phyloP scores from a whole-genome alignment of 2,113 vertebrate species.

The Nycticorax nycticorax region DNA sequence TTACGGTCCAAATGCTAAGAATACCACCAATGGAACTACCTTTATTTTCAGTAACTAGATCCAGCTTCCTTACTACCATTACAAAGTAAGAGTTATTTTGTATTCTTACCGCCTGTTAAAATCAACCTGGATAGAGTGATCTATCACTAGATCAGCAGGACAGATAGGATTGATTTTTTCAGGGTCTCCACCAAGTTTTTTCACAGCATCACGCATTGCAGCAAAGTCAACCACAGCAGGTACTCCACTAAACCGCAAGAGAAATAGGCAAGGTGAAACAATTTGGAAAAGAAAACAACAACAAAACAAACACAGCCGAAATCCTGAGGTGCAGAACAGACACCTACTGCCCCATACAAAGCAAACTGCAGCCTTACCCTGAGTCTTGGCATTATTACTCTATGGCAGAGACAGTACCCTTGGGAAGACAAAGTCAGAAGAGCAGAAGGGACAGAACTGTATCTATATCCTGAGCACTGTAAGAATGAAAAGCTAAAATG shows the following conservation, averaged over 20 bases:
- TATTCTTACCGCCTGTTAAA: conserved; percentile 90
- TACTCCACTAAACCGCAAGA: conserved; percentile 82
- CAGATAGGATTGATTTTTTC: conserved; percentile 96
- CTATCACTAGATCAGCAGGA: conserved; percentile 95
- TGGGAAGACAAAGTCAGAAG: neutral
- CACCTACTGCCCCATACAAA: neutral
- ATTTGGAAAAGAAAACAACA: neutral
- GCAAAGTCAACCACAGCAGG: conserved; percentile 98
- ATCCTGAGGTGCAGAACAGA: neutral
- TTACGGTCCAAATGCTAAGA: neutral
- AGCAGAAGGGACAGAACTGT: neutral
- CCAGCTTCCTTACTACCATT: neutral
- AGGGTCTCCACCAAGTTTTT: conserved; percentile 88
- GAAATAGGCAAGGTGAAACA: neutral
- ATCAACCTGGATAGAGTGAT: conserved; percentile 98
- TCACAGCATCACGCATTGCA: conserved; percentile 95
- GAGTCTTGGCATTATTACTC: neutral
- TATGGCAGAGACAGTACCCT: neutral
- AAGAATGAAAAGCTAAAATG: neutral
- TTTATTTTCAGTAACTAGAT: neutral
- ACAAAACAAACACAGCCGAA: neutral
- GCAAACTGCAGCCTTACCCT: neutral
- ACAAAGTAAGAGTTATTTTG: neutral
- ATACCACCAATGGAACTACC: neutral
- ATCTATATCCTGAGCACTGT: neutral